Evolutionary conservation across 2,113 vertebrate species (phyloP).

Genomic region (Ancistrus triradiatus): DNA sequence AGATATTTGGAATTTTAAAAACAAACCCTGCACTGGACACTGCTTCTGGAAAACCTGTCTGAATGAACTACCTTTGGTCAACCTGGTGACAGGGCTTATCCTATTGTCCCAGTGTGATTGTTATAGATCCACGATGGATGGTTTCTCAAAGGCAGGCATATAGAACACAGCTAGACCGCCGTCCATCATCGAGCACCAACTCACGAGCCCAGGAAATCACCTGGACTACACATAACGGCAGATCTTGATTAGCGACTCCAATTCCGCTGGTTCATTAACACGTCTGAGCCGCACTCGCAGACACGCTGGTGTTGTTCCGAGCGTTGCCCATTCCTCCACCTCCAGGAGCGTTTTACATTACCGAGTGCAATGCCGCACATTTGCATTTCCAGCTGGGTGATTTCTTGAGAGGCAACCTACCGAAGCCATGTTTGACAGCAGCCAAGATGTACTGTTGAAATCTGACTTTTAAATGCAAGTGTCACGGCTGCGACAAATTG

Average conservation of each 20-base stretch:
- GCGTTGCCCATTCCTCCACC: slow-evolving; percentile 34
- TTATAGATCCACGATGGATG: background rate
- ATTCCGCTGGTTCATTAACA: background rate
- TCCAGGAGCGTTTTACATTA: slow-evolving; percentile 32
- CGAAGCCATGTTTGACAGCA: slow-evolving; percentile 41
- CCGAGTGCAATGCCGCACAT: slow-evolving; percentile 28
- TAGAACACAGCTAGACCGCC: background rate
- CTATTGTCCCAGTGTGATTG: too few species aligned
- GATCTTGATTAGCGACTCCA: background rate
- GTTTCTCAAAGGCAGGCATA: background rate
- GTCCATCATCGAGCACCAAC: background rate
- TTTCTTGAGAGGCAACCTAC: slow-evolving; percentile 32
- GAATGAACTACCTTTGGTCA: too few species aligned
- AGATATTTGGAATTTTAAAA: too few species aligned
- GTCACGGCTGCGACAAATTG: slow-evolving; percentile 29
- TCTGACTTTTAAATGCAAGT: slow-evolving; percentile 45
- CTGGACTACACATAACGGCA: background rate
- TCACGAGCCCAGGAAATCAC: background rate
- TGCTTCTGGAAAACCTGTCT: too few species aligned
- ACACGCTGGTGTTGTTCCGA: slow-evolving; percentile 27
- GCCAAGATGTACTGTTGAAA: slow-evolving; percentile 38
- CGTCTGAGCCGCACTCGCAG: background rate
- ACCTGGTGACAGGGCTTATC: too few species aligned
- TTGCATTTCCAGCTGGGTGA: slow-evolving; percentile 46
- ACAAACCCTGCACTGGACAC: too few species aligned